A percentile compares a stretch with the other conserved stretches of the same genome.
Evolutionary conservation across 1,140 invertebrate species (phyloP).

Genomic region (Batillaria attramentaria): DNA sequence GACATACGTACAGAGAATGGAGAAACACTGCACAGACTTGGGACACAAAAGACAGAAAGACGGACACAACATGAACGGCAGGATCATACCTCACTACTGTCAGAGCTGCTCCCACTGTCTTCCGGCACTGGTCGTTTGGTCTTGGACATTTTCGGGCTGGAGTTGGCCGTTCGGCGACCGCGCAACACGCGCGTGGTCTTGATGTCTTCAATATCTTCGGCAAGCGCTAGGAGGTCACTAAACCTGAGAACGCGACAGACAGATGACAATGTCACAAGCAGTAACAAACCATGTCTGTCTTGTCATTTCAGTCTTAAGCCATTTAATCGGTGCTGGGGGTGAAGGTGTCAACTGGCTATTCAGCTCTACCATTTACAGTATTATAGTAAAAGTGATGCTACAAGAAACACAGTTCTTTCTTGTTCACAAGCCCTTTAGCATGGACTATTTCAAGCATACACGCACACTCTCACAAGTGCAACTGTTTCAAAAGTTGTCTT

Average conservation of each 20-base stretch:
- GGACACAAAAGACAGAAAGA: too few species aligned
- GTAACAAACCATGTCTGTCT: neutral
- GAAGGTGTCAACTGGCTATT: neutral
- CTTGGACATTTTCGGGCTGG: slow-evolving; percentile 71
- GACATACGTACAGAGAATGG: neutral
- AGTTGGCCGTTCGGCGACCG: slow-evolving; percentile 61
- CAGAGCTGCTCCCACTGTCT: slow-evolving; percentile 79
- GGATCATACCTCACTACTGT: slow-evolving; percentile 58
- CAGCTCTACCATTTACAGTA: neutral
- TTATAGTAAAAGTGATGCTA: too few species aligned
- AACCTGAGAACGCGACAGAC: slow-evolving; percentile 73
- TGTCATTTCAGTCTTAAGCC: neutral
- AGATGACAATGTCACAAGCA: too few species aligned
- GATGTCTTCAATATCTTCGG: slow-evolving; percentile 86
- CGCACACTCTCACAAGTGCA: too few species aligned
- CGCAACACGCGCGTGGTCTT: slow-evolving; percentile 68
- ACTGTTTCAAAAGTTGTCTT: too few species aligned
- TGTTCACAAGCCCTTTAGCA: too few species aligned
- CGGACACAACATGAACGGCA: too few species aligned
- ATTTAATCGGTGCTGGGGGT: neutral
- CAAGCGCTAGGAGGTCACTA: slow-evolving; percentile 90
- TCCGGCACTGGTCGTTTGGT: slow-evolving; percentile 64
- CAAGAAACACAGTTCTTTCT: too few species aligned
- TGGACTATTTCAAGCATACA: too few species aligned
- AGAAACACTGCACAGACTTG: neutral